Evolutionary conservation across 2,113 vertebrate genomes (phyloP), one percentile per base, ranked within the genome.

Genomic region (Clarias macrocephalus): DNA sequence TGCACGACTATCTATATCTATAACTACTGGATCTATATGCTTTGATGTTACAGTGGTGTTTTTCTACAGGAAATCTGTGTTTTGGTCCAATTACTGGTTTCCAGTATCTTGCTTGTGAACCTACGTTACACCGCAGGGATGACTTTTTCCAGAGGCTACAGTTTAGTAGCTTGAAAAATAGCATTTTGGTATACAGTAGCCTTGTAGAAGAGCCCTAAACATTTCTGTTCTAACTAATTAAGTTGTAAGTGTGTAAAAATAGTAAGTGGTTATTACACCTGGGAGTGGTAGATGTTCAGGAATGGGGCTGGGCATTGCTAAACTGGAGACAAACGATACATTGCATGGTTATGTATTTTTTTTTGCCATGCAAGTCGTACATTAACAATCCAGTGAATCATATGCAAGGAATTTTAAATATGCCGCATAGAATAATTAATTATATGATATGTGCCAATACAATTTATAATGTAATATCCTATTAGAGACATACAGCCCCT

Each of bases 221-320:
- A 56, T 80, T 80, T n/a, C 54, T 56, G 15, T 80, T 80, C 16
- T 59, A 80, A 80, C 8, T 80, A 59, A 79, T 57, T 6, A 56
- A 30, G 28, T 9, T 19, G 23, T 28, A 8, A 16, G 13, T 80
- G 19, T 62, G n/a, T 62, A 23, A 13, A 30, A 62, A 21, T 81
- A 15, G 28, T n/a, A n/a, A n/a, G n/a, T 80, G 3, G 21, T 5
- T 10, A 80, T 12, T 62, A 30, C 19, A 37, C 13, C 30, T 62
- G 79, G 57, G n/a, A 15, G 57, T 81, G 79, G 37, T 62, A 10
- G 11, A 80, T 81, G 57, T 60, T 62, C 19, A 42, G 57, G 57
- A 81, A 81, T 81, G 57, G 21, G 79, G 57, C 57, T 81, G 18
- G 79, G 4, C 19, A 13, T 19, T 37, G 57, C 19, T 81, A 10